Base-by-base conservation (phyloP, 2,888 invertebrate species). In the Drosophila paranaensis region DNA sequence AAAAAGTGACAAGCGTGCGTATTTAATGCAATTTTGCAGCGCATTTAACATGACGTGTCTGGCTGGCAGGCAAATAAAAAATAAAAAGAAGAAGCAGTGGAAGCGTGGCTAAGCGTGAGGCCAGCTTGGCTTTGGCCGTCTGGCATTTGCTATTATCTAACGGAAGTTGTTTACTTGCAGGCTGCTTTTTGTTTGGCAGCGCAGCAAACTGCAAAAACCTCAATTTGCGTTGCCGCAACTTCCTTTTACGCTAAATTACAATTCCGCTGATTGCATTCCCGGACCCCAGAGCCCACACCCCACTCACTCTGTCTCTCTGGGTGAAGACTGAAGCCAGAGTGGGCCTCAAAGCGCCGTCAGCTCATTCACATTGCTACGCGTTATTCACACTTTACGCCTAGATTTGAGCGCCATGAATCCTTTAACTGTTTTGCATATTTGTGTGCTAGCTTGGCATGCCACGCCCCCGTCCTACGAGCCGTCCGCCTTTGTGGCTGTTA, bases 1-100 rank as follows among this genome's bases (percentile, higher is more conserved):
- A 91, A 90, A 83, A 91, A 90, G 90, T 91, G 92, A 91, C 92
- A 92, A 91, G 92, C 91, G 88, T 89, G 91, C 90, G 91, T 91
- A 91, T 91, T 92, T 92, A 91, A 92, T 92, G 92, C 92, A 92
- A 92, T 92, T 92, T 92, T 90, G 90, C 91, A 83, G 89, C 85
- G 89, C 91, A 92, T 92, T 92, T 90, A 91, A 91, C 92, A 89
- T 90, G 81, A 81, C 82, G 74, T 74, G 64, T 63, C 77, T 68
- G 67, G 55, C 55, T 65, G 62, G 62, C 35, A 33, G 35, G 27
- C 5, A 25, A 30, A 20, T 39, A 53, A 25, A 25, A 11, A 39
- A 6, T 14, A 45, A 25, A 6, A 6, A n/a, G 53, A 39, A 53
- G 39, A 9, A 33, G 20, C 20, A n/a, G 45, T 25, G 25, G 25